Conservation (phyloP, 2,113 vertebrate species). For the Eretmochelys imbricata region DNA sequence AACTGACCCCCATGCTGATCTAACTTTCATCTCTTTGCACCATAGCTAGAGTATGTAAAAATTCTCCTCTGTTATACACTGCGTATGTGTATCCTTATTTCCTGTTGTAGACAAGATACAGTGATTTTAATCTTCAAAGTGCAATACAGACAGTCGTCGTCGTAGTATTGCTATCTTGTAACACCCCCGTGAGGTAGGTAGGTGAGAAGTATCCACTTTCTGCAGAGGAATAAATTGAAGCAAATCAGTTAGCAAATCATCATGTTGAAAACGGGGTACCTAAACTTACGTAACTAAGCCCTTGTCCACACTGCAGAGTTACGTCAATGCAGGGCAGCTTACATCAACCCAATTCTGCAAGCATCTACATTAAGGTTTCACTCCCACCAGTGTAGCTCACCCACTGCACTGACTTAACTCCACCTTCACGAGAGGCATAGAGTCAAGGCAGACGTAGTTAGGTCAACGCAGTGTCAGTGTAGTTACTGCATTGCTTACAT, state of each 20-base stretch:
- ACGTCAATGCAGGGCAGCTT: neutral
- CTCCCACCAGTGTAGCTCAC: neutral
- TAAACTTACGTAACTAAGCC: neutral
- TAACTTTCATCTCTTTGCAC: neutral
- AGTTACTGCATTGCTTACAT: neutral
- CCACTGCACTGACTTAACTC: neutral
- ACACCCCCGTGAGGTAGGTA: neutral
- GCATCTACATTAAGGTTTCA: neutral
- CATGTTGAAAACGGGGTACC: neutral
- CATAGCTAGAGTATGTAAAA: neutral
- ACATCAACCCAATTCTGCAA: no score
- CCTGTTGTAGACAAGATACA: neutral
- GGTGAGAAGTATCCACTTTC: neutral
- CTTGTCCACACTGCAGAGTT: neutral
- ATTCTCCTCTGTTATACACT: neutral
- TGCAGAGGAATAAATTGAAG: neutral
- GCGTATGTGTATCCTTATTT: neutral
- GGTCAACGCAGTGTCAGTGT: neutral
- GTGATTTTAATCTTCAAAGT: neutral
- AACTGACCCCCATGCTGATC: neutral
- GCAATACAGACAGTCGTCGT: neutral
- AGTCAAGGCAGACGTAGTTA: neutral
- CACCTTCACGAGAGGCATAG: neutral
- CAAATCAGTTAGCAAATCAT: neutral
- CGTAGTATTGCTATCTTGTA: neutral